phyloP scores from a whole-genome alignment of 2,888 invertebrate genomes.

The Xylota sylvarum region DNA sequence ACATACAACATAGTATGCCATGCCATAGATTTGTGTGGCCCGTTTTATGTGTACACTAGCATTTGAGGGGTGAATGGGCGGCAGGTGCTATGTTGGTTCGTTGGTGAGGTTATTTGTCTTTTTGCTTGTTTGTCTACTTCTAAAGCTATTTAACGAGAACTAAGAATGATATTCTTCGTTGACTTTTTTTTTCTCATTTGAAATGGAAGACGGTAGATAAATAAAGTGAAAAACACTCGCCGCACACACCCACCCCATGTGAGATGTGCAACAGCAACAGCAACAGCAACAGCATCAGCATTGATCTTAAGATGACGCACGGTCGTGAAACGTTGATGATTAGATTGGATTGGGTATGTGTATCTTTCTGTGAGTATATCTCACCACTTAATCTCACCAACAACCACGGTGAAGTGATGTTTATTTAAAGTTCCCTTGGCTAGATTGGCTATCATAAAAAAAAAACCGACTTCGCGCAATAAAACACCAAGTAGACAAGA shows the following conservation, averaged over 20 bases:
- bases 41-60: constrained; percentile 27
- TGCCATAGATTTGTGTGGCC: constrained; percentile 66
- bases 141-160: constrained; percentile 70
- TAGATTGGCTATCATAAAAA: constrained; percentile 42
- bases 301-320: constrained; percentile 55
- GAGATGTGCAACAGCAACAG: constrained; percentile 14
- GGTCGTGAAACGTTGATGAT: constrained; percentile 33
- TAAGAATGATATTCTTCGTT: constrained; percentile 50
- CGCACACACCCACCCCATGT: constrained; percentile 39
- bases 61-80: constrained; percentile 43
- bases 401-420: constrained; percentile 49
- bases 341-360: constrained; percentile 46
- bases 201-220: constrained; percentile 41
- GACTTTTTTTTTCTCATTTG: constrained; percentile 36
- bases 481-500: constrained; percentile 42
- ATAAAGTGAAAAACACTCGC: constrained; percentile 38
- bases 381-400: constrained; percentile 68
- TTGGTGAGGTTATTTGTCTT: constrained; percentile 62
- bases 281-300: constrained; percentile 32
- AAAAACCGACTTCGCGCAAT: constrained; percentile 47
- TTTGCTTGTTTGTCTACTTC: constrained; percentile 52
- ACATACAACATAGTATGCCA: no score
- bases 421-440: constrained; percentile 63
- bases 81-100: constrained; percentile 70
- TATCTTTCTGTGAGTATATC: constrained; percentile 50